These are phyloP conservation scores for Protomyctophum bolini DNA, from an alignment of 2,113 vertebrate genomes.

Conservation along the genomic window DNA sequence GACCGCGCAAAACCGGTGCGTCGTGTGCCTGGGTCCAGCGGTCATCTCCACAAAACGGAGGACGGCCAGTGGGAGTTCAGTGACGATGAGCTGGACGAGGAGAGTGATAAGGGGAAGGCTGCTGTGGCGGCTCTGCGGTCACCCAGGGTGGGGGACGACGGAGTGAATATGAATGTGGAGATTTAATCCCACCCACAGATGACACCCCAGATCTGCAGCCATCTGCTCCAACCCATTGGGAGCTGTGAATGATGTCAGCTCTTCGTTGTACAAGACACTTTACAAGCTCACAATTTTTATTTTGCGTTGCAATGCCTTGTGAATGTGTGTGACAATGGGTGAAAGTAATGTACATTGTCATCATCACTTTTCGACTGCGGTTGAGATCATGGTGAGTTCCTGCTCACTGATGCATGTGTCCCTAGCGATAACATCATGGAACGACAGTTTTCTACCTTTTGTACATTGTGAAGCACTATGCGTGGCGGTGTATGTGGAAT, in stretches of 20 bases:
- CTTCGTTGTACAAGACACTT: no score
- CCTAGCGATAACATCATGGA: no score
- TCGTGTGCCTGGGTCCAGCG: conserved; percentile 76
- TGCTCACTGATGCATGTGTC: no score
- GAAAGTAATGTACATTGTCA: no score
- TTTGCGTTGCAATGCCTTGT: no score
- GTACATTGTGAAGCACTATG: no score
- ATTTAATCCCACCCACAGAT: conserved; percentile 66
- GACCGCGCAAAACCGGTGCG: conserved; percentile 79
- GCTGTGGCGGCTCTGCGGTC: conserved; percentile 81
- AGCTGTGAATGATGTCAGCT: conserved; percentile 70
- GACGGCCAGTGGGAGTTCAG: conserved; percentile 81
- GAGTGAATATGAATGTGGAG: conserved; percentile 89
- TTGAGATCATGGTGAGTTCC: no score
- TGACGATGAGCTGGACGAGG: conserved; percentile 78
- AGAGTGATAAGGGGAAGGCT: conserved; percentile 79
- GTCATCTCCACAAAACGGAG: conserved; percentile 78
- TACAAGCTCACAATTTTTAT: no score
- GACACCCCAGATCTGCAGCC: conserved; percentile 77
- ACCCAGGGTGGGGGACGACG: conserved; percentile 94
- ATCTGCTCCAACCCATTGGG: conserved; percentile 72
- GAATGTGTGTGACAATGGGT: no score
- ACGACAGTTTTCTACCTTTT: no score
- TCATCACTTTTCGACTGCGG: no score
- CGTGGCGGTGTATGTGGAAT: no score